These are phyloP conservation scores for Aplidium turbinatum DNA, from an alignment of 23 tunicate species.

Conservation along the genomic window DNA sequence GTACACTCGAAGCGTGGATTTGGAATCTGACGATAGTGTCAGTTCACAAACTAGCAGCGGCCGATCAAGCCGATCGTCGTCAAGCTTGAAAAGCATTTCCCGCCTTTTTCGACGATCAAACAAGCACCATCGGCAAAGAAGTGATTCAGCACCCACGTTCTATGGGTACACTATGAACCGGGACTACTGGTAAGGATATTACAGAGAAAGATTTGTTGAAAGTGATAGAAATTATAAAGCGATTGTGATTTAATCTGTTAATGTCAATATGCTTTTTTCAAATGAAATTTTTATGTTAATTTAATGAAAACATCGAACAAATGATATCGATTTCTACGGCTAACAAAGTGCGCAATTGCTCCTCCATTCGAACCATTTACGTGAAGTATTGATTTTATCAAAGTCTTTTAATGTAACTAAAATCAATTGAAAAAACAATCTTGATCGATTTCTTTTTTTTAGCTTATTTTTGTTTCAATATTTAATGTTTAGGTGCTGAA, in stretches of 20 bases:
- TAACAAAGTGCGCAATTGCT: no score
- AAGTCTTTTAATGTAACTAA: no score
- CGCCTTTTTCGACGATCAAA: slow-evolving; percentile 53
- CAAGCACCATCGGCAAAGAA: slow-evolving; percentile 23
- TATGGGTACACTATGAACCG: slow-evolving; percentile 78
- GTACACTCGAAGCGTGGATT: slow-evolving; percentile 11
- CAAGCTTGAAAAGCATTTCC: slow-evolving; percentile 44
- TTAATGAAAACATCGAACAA: background rate
- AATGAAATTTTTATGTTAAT: background rate
- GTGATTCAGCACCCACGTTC: slow-evolving; percentile 55
- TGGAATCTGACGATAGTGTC: slow-evolving; percentile 50
- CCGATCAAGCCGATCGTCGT: slow-evolving; percentile 47
- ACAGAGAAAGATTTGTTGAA: background rate
- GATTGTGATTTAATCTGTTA: background rate
- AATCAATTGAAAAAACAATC: no score
- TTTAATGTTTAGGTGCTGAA: no score
- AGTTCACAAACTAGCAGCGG: slow-evolving; percentile 39
- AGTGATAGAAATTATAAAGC: slow-evolving; percentile 1
- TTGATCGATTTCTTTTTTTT: no score
- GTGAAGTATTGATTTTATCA: no score
- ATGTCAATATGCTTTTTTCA: background rate
- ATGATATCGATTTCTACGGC: no score
- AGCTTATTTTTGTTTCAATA: no score
- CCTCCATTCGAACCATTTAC: no score
- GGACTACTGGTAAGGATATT: slow-evolving; percentile 65